Base-by-base conservation (phyloP, 2,113 vertebrate genomes). In the Anoplopoma fimbria region DNA sequence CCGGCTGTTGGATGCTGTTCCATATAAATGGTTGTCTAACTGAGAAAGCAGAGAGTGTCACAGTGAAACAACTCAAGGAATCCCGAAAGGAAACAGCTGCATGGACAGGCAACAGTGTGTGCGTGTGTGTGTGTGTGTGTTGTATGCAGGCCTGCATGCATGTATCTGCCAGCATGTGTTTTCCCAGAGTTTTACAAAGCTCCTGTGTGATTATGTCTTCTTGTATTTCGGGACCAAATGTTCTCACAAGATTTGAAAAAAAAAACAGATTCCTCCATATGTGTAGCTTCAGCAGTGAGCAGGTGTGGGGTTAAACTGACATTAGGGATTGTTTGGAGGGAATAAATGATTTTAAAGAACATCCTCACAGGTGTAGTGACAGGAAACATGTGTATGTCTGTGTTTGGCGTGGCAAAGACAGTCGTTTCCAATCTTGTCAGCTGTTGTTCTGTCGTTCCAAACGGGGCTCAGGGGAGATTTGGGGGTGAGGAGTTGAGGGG, bases 21-120 rank as follows among this genome's bases (percentile, higher is more conserved):
- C 61, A 1, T 78, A 70, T 69, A 64, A 71, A 51, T 51, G 63
- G 80, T 82, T 72, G 58, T 69, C 70, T 81, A 61, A 87, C 84
- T 79, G 90, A 84, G 86, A 88, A 75, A 82, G 77, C 73, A 74
- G 86, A 75, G 83, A 83, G 86, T 84, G 79, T 91, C 87, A 85
- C 67, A 38, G 72, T 83, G 89, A 62, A 91, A 87, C 89, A 80
- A 77, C 87, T 91, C 77, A 51, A 89, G 82, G 91, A 93, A 93
- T 94, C 86, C 84, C 80, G 62, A 67, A 87, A 87, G 86, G 84
- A 89, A 91, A 92, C 93, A 92, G 93, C 91, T 93, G 90, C 87
- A 74, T 64, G 75, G 83, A 68, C 68, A 65, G 64, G 75, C 82
- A 69, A 6, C 36, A 62, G 47, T 69, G 78, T 40, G 40, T 58